Evolutionary conservation across 2,797 vertebrate genomes (phyloP).

Genomic region (Dermochelys coriacea): DNA sequence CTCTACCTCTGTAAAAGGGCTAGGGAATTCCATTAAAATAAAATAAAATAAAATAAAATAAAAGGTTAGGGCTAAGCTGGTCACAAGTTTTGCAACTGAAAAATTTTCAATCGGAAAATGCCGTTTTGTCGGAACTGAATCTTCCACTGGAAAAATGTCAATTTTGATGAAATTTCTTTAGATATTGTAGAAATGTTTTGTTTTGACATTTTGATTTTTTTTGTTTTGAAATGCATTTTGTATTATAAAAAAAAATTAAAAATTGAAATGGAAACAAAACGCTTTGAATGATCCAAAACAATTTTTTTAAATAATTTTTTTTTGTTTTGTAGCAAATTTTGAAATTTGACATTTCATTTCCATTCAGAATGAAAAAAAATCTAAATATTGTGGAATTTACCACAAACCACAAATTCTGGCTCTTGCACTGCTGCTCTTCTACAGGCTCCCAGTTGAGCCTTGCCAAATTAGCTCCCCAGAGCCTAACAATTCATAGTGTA

Average conservation of each 20-base stretch:
- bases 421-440: neutral
- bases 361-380: neutral
- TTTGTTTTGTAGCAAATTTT: neutral
- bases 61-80: neutral
- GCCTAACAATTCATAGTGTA: neutral
- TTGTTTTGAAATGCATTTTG: neutral
- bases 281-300: neutral
- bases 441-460: neutral
- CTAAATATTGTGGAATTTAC: neutral
- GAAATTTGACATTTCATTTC: neutral
- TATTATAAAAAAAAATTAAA: neutral
- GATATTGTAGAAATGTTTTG: neutral
- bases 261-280: neutral
- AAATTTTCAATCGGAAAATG: neutral
- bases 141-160: neutral
- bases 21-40: neutral
- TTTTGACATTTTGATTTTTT: neutral
- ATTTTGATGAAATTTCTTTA: neutral
- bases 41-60: neutral
- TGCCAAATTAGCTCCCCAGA: neutral
- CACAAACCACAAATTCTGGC: neutral
- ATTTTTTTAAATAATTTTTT: neutral
- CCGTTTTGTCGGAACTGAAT: neutral
- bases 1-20: rapidly evolving
- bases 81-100: neutral